Conservation (phyloP, 2,113 vertebrate species). For the Parus major region DNA sequence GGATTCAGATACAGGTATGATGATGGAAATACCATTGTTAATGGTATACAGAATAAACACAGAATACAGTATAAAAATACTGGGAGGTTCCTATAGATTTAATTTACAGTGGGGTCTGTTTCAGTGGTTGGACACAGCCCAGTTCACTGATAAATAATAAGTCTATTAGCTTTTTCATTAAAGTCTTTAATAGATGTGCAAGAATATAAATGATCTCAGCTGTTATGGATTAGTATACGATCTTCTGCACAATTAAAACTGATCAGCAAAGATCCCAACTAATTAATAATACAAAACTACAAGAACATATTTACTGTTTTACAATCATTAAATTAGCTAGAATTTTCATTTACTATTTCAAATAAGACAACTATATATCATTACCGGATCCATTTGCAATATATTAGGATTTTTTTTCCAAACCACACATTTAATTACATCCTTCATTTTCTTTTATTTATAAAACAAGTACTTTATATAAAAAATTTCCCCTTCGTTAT, state of each 20-base stretch:
- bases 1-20: no score
- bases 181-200: conserved; percentile 77
- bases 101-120: neutral
- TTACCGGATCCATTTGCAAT: conserved; percentile 67
- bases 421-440: conserved; percentile 73
- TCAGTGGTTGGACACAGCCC: neutral
- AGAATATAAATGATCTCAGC: conserved; percentile 70
- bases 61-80: neutral
- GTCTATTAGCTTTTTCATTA: conserved; percentile 47
- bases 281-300: conserved; percentile 75
- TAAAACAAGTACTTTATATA: conserved; percentile 79
- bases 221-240: conserved; percentile 64
- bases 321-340: conserved; percentile 76
- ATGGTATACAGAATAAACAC: neutral
- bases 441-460: conserved; percentile 79
- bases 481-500: conserved; percentile 75
- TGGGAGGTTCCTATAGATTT: neutral
- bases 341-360: conserved; percentile 70
- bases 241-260: conserved; percentile 72
- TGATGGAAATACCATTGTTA: no score
- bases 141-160: conserved; percentile 6
- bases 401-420: conserved; percentile 66
- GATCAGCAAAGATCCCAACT: conserved; percentile 61
- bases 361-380: conserved; percentile 74
- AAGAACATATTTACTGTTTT: conserved; percentile 76